Conservation (phyloP, 2,113 vertebrate species). For the Xenopus tropicalis region UCB_Xtro_10.0 CM004452.2:41898001-41898500, state of each 20-base stretch:
- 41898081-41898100: constrained; percentile 12
- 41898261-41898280: constrained; percentile 26
- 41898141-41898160: neutral
- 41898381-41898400: constrained; percentile 33
- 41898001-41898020: constrained; percentile 35
- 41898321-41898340: constrained; percentile 25
- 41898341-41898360: constrained; percentile 40
- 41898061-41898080: constrained; percentile 9
- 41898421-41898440: constrained; percentile 26
- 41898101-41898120: neutral
- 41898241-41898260: constrained; percentile 37
- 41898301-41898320: neutral
- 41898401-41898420: constrained; percentile 8
- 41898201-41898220: constrained; percentile 15
- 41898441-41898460: constrained; percentile 28
- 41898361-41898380: constrained; percentile 33
- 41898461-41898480: constrained; percentile 18
- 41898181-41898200: neutral
- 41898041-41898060: neutral
- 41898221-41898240: constrained; percentile 26
- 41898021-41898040: constrained; percentile 25
- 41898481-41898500: constrained; percentile 36
- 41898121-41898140: neutral
- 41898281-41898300: constrained; percentile 17
- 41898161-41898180: neutral